A percentile compares a stretch with the other conserved stretches of the same genome.
These are phyloP conservation scores for Typhlichthys subterraneus DNA, from an alignment of 2,797 vertebrate species.

Conservation along the genomic window DNA sequence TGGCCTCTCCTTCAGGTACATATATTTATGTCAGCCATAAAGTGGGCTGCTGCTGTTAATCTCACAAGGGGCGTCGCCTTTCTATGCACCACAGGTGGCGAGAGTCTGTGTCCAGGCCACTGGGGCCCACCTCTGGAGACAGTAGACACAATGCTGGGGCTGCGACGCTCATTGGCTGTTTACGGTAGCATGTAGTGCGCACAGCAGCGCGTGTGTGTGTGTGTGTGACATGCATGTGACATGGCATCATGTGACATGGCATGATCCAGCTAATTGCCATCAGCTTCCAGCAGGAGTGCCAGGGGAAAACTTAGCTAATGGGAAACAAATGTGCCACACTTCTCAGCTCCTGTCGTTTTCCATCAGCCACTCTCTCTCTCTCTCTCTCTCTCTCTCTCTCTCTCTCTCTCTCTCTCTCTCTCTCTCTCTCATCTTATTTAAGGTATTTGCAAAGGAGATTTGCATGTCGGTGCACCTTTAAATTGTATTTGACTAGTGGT, in stretches of 20 bases:
- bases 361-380: conserved; percentile 13
- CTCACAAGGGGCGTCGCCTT: conserved; percentile 58
- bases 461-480: too few relatives aligned
- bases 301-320: conserved; percentile 38
- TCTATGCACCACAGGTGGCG: conserved; percentile 47
- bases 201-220: not conserved
- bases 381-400: not conserved
- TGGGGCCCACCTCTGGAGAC: conserved; percentile 40
- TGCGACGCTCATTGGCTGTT: not conserved
- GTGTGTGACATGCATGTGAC: conserved; percentile 43
- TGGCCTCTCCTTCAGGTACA: conserved; percentile 48
- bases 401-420: not conserved
- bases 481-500: too few relatives aligned
- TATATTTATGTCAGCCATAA: conserved; percentile 70
- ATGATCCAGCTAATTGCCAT: conserved; percentile 40
- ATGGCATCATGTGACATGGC: conserved; percentile 44
- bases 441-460: too few relatives aligned
- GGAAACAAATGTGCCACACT: conserved; percentile 48
- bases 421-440: not conserved
- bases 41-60: conserved; percentile 64
- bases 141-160: not conserved
- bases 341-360: conserved; percentile 29
- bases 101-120: conserved; percentile 55
- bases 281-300: conserved; percentile 20
- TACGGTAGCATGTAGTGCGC: conserved; percentile 12